Evolutionary conservation across 2,888 invertebrate genomes (phyloP).

Genomic region (Patella ulyssiponensis): DNA sequence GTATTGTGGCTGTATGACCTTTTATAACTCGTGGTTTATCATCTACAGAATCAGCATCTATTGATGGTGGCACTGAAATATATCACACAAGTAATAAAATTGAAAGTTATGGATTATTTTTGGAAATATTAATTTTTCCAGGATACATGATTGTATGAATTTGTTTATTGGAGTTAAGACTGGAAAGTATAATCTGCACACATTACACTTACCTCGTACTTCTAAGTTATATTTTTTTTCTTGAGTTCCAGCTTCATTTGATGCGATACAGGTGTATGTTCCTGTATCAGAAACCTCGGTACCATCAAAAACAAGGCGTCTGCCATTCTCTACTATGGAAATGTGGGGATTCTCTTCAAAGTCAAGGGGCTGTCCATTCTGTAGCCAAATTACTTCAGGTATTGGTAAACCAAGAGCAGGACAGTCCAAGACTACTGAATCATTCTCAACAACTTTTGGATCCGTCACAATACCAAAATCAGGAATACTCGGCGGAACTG

Average conservation of each 20-base stretch:
- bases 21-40: conserved; percentile 63
- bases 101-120: background rate
- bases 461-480: conserved; percentile 59
- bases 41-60: conserved; percentile 66
- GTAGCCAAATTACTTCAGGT: conserved; percentile 66
- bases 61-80: conserved; percentile 69
- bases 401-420: conserved; percentile 63
- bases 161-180: background rate
- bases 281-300: conserved; percentile 57
- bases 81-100: background rate
- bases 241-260: conserved; percentile 73
- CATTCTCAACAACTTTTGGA: conserved; percentile 69
- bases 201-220: conserved; percentile 61
- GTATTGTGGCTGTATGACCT: conserved; percentile 66
- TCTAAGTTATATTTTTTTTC: conserved; percentile 61
- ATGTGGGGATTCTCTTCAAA: conserved; percentile 41
- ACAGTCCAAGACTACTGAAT: conserved; percentile 60
- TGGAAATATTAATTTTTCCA: background rate
- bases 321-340: conserved; percentile 51
- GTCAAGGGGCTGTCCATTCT: conserved; percentile 53
- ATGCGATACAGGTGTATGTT: conserved; percentile 72
- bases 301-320: conserved; percentile 55
- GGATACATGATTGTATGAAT: background rate
- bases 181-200: background rate
- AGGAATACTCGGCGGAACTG: conserved; percentile 73